Conservation (phyloP, 1,140 invertebrate species). For the Archegozetes longisetosus region DNA sequence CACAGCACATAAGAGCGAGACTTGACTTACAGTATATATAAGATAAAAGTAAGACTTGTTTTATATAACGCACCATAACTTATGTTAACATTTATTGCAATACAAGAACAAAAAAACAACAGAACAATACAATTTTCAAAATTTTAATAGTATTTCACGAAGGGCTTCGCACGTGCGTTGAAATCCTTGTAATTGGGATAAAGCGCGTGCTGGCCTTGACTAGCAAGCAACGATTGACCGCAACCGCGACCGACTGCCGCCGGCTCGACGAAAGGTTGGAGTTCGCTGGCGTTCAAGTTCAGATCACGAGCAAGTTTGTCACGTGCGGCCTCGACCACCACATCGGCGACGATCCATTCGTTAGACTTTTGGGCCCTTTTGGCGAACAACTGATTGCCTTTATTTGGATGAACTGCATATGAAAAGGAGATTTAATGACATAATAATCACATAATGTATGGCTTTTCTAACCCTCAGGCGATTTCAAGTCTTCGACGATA, state of each 20-base stretch:
- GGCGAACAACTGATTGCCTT: slow-evolving; percentile 71
- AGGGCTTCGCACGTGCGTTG: slow-evolving; percentile 8
- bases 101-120: no score
- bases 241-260: background rate
- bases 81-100: no score
- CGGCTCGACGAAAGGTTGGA: no score
- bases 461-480: slow-evolving; percentile 42
- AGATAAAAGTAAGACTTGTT: no score
- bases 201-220: background rate
- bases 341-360: slow-evolving; percentile 55
- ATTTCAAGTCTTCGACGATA: slow-evolving; percentile 56
- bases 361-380: slow-evolving; percentile 66
- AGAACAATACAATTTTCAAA: no score
- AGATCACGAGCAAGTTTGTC: slow-evolving; percentile 8
- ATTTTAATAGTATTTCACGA: slow-evolving; percentile 1
- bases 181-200: background rate
- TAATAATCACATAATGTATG: background rate
- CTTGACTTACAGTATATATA: no score
- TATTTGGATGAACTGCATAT: slow-evolving; percentile 4
- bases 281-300: no score
- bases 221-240: background rate
- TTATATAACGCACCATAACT: no score
- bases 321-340: background rate
- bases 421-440: background rate
- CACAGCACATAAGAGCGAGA: no score